Percentiles rank a stretch among this genome's conserved stretches.
These are phyloP conservation scores for Prostheceraeus crozeri DNA, from an alignment of 2,888 invertebrate species.

Conservation along the genomic window DNA sequence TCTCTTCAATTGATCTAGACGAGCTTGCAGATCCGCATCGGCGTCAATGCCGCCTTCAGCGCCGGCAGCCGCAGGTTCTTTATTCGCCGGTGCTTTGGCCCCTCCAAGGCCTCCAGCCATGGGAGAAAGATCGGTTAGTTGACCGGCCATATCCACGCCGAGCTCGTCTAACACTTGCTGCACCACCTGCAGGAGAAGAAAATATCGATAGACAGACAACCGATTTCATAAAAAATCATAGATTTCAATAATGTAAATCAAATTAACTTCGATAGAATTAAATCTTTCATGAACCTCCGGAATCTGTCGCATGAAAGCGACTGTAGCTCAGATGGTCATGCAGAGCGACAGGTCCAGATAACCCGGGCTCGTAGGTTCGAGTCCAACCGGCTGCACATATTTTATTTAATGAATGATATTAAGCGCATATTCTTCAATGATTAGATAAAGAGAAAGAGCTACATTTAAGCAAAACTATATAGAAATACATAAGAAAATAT, in stretches of 20 bases:
- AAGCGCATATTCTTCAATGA: too few relatives aligned
- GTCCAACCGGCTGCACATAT: too few relatives aligned
- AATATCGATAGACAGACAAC: neutral
- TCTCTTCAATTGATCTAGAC: slow-evolving; percentile 33
- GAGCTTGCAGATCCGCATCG: slow-evolving; percentile 34
- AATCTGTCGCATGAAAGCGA: too few relatives aligned
- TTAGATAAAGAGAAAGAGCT: too few relatives aligned
- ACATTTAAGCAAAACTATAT: too few relatives aligned
- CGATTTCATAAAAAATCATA: neutral
- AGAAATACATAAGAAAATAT: too few relatives aligned
- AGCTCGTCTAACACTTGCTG: slow-evolving; percentile 59
- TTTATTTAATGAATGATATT: too few relatives aligned
- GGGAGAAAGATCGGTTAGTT: slow-evolving; percentile 29
- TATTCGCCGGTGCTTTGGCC: slow-evolving; percentile 24
- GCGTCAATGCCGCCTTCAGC: slow-evolving; percentile 3
- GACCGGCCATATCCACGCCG: slow-evolving; percentile 34
- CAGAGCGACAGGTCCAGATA: too few relatives aligned
- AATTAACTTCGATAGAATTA: too few relatives aligned
- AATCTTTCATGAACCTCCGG: too few relatives aligned
- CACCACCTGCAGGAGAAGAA: slow-evolving; percentile 70
- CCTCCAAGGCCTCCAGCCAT: slow-evolving; percentile 13
- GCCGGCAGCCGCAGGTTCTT: neutral
- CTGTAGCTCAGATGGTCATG: too few relatives aligned
- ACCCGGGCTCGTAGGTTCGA: too few relatives aligned
- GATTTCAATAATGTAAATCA: neutral